phyloP scores from a whole-genome alignment of 2,113 vertebrate genomes.

The Psilopsiagon aurifrons region DNA sequence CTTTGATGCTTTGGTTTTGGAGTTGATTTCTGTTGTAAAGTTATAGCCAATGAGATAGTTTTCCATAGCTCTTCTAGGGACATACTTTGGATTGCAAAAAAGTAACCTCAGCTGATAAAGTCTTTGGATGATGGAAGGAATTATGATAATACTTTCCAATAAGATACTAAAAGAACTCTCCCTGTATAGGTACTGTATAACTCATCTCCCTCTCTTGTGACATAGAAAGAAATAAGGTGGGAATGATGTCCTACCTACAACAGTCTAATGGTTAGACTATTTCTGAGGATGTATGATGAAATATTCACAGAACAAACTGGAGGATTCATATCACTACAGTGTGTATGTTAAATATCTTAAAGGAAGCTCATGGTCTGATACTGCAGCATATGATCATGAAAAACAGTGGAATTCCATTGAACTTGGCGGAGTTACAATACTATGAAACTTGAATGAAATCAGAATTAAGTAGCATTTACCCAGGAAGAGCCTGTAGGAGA shows the following conservation, averaged over 20 bases:
- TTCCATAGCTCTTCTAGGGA: not conserved
- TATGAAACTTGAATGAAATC: not conserved
- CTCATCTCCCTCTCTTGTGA: not conserved
- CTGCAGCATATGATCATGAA: rapidly evolving
- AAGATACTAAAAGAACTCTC: not conserved
- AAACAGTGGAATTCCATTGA: not conserved
- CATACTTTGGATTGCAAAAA: not conserved
- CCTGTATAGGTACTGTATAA: not conserved
- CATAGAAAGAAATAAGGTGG: not conserved
- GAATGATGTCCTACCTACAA: not conserved
- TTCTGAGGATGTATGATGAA: not conserved
- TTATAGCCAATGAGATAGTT: not conserved
- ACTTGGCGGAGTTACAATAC: not conserved
- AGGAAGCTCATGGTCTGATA: not conserved
- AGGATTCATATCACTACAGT: not conserved
- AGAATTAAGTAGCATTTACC: not conserved
- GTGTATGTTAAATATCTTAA: not conserved
- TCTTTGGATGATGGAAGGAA: not conserved
- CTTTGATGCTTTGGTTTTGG: not conserved
- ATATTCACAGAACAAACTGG: not conserved
- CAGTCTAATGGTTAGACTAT: not conserved
- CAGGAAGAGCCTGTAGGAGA: not conserved
- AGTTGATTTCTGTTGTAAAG: not conserved
- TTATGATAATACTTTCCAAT: not conserved
- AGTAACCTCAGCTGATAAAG: not conserved